phyloP scores from a whole-genome alignment of 2,888 invertebrate species.

The Leptura quadrifasciata region DNA sequence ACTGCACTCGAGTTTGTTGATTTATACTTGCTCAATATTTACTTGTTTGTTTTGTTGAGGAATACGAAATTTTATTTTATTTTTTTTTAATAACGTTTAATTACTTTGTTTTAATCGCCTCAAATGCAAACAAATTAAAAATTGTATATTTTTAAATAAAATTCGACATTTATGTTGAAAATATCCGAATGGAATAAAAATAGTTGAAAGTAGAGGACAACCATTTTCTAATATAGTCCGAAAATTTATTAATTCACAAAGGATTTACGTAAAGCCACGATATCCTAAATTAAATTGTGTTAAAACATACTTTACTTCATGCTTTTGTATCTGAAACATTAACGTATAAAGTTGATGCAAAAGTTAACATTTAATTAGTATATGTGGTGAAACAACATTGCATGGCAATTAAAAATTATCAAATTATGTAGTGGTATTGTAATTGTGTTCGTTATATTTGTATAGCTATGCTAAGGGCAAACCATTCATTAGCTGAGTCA shows the following conservation, averaged over 20 bases:
- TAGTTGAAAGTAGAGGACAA: no score
- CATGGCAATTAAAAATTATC: conserved; percentile 1
- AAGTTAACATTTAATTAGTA: neutral
- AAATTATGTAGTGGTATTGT: neutral
- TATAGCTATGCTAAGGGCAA: neutral
- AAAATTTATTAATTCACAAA: neutral
- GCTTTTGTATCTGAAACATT: neutral
- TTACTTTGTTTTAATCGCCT: neutral
- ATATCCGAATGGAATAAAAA: neutral
- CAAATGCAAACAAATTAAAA: neutral
- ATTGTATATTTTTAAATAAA: neutral
- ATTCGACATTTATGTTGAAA: neutral
- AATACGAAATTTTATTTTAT: neutral
- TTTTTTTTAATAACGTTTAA: neutral
- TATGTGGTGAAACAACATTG: neutral
- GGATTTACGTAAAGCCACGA: neutral
- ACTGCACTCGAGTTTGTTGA: neutral
- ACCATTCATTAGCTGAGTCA: neutral
- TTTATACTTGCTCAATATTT: neutral
- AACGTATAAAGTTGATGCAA: neutral
- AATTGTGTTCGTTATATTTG: neutral
- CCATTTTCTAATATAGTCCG: no score
- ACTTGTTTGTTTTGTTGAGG: neutral
- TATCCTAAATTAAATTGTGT: neutral
- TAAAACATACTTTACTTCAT: neutral